Evolutionary conservation across 1,140 invertebrate species (phyloP).

Genomic region (Pachypsylla venusta): DNA sequence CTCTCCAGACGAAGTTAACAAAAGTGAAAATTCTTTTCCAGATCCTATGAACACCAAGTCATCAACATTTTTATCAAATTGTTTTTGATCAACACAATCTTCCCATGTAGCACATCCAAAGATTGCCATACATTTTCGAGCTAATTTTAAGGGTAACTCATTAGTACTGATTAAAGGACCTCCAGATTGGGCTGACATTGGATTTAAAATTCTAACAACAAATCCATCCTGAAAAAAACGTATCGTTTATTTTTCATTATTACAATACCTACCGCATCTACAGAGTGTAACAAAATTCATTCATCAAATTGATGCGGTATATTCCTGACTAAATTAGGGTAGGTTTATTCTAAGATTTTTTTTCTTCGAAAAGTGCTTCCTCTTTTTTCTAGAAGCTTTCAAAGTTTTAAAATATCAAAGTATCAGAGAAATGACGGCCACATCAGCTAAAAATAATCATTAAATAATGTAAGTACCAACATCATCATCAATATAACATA

Average conservation of each 20-base stretch:
- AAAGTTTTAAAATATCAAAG: too few species aligned
- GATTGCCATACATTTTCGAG: conserved; percentile 58
- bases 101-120: conserved; percentile 57
- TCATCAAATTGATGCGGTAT: not conserved
- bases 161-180: conserved; percentile 36
- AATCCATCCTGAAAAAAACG: conserved; percentile 52
- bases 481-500: too few species aligned
- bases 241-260: not conserved
- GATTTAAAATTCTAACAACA: conserved; percentile 60
- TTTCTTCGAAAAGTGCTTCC: not conserved
- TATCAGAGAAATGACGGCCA: too few species aligned
- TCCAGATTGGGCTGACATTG: conserved; percentile 33
- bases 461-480: too few species aligned
- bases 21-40: conserved; percentile 72
- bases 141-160: conserved; percentile 63
- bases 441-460: too few species aligned
- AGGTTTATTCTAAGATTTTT: too few species aligned
- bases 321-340: too few species aligned
- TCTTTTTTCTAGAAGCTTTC: too few species aligned
- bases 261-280: not conserved
- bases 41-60: conserved; percentile 47
- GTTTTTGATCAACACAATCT: conserved; percentile 28
- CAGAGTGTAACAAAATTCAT: too few species aligned
- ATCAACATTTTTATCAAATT: conserved; percentile 47
- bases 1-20: conserved; percentile 62